These are phyloP conservation scores for Muraenolepis orangiensis DNA, from an alignment of 2,797 vertebrate species.

Conservation along the genomic window DNA sequence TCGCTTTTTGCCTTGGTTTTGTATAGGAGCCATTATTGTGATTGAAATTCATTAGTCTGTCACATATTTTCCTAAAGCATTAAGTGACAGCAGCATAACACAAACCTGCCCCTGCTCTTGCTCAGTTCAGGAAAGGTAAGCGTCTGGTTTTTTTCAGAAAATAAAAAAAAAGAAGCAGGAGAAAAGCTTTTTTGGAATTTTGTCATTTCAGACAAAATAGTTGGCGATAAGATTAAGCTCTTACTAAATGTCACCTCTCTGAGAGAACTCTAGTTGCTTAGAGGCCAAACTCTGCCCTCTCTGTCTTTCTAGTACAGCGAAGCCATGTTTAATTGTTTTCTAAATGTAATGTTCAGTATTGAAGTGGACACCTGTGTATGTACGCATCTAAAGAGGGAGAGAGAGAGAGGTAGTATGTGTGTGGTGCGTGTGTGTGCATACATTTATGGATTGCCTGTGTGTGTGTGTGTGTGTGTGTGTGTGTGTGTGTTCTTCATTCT, in stretches of 20 bases:
- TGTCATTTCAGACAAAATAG: background rate
- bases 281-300: background rate
- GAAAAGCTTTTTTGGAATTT: too few relatives aligned
- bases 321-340: background rate
- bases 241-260: background rate
- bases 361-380: background rate
- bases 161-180: background rate
- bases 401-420: conserved; percentile 19
- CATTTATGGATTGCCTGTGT: conserved; percentile 13
- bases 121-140: background rate
- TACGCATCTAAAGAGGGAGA: background rate
- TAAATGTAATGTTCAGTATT: background rate
- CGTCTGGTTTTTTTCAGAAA: background rate
- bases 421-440: conserved; percentile 13
- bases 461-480: conserved; percentile 19
- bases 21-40: background rate
- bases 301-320: background rate
- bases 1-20: background rate
- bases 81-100: background rate
- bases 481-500: conserved; percentile 11
- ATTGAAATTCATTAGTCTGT: background rate
- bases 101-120: background rate
- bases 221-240: background rate
- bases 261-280: background rate
- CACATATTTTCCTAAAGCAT: background rate